These are phyloP conservation scores for Sebastes nivosus DNA, from an alignment of 2,797 vertebrate species.

Conservation along the genomic window DNA sequence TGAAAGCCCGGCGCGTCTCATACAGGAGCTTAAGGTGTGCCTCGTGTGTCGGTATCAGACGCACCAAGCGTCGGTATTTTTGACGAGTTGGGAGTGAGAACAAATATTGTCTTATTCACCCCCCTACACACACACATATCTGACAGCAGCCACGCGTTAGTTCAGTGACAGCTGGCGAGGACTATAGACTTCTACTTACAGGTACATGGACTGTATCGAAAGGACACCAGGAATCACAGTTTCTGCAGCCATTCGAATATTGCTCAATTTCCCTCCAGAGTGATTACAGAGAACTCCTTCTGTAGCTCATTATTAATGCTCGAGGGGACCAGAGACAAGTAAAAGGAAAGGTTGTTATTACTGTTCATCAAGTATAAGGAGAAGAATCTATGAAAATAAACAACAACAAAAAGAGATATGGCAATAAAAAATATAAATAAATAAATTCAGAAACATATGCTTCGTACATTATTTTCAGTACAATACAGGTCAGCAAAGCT, in stretches of 20 bases:
- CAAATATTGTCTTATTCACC: neutral
- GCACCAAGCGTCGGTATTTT: neutral
- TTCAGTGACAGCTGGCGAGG: constrained; percentile 32
- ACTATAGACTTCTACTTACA: constrained; percentile 65
- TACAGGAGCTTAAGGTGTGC: neutral
- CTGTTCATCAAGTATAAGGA: constrained; percentile 52
- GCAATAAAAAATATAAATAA: neutral
- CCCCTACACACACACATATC: constrained; percentile 2
- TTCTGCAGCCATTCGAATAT: constrained; percentile 82
- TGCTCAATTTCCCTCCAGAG: constrained; percentile 72
- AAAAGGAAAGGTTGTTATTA: constrained; percentile 47
- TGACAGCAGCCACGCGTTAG: constrained; percentile 45
- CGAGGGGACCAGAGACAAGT: constrained; percentile 40
- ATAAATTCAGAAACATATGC: neutral
- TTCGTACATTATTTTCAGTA: neutral
- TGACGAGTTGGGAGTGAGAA: neutral
- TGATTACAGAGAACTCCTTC: constrained; percentile 60
- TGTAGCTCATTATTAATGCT: constrained; percentile 62
- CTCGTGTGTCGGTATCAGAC: neutral
- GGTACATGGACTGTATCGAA: constrained; percentile 51
- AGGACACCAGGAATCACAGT: constrained; percentile 82
- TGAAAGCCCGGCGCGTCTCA: neutral
- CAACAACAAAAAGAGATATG: neutral
- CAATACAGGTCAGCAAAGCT: constrained; percentile 36
- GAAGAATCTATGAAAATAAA: constrained; percentile 14